A percentile compares a stretch with the other conserved stretches of the same genome.
These are phyloP conservation scores for Sebastes diploproa DNA, from an alignment of 2,797 vertebrate genomes.

Conservation along the genomic window DNA sequence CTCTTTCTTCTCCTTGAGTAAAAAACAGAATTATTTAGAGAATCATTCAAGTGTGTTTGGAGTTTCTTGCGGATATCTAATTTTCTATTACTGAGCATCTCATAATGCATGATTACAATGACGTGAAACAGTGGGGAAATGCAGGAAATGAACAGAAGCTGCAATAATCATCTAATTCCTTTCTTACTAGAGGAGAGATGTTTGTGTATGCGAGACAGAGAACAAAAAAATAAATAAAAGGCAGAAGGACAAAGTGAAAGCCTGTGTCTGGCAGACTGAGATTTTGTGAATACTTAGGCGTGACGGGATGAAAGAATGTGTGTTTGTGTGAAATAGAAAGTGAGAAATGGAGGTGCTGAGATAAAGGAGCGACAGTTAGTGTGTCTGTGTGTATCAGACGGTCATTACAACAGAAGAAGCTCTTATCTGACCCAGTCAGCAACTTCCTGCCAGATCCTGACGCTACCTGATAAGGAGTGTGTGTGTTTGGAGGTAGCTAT, in stretches of 20 bases:
- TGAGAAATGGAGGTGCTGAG: neutral
- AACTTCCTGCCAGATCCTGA: constrained; percentile 6
- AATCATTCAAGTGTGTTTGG: neutral
- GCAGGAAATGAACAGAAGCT: neutral
- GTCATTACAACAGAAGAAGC: constrained; percentile 1
- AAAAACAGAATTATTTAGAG: neutral
- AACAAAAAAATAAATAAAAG: neutral
- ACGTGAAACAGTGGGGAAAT: neutral
- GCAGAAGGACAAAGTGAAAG: neutral
- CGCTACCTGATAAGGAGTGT: neutral
- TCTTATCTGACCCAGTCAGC: constrained; percentile 35
- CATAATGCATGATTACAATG: neutral
- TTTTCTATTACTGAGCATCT: neutral
- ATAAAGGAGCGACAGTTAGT: neutral
- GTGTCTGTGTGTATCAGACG: neutral
- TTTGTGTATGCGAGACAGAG: neutral
- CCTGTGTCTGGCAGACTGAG: neutral
- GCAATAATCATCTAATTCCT: neutral
- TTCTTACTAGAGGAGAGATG: neutral
- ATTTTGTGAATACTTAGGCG: neutral
- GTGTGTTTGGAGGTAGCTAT: neutral
- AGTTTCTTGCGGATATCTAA: neutral
- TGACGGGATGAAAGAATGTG: neutral
- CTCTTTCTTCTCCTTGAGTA: neutral
- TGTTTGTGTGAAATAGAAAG: neutral